Evolutionary conservation across 2,888 invertebrate genomes (phyloP), one percentile per base, ranked within the genome.

Genomic region (Drosophila meridionalis): DNA sequence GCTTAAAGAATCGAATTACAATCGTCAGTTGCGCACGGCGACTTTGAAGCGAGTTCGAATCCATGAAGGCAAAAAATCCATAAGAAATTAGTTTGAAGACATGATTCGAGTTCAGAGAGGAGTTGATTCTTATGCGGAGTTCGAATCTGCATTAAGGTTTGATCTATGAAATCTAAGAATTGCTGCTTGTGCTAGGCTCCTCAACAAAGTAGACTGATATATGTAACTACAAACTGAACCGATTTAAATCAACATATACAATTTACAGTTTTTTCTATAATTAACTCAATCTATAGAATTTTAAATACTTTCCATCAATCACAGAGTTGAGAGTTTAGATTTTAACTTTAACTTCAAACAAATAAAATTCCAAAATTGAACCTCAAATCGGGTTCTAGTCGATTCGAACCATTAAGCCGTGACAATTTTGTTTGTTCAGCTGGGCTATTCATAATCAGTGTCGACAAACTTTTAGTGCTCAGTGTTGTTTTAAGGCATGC

Each of bases 1-100:
- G 58, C 42, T 59, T 64, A 43, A 58, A 48, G 69, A 69, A 69
- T 73, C 61, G 77, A 69, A 76, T 76, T 64, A 63, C 73, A 76
- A 77, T 60, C 69, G 60, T 63, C 57, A 55, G 52, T 28, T 62
- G 7, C 20, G 14, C 47, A 56, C 36, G 20, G 43, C 36, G 57
- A 57, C 52, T 69, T 58, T 52, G 45, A 8, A 45, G 28, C 34
- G 6, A 34, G 45, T 28, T 40, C n/a, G 43, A n/a, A 30, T 7
- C 26, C 36, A 28, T 12, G 28, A 38, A 38, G 20, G 20, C 20
- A 20, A 12, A 12, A 11, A 40, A 40, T 14, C 6, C 14, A 40
- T 7, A n/a, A n/a, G 1, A n/a, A n/a, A n/a, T 40, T 2, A 40
- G n/a, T 42, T 40, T 30, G n/a, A 28, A 20, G 20, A 11, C 53